Evolutionary conservation across 1,140 invertebrate species (phyloP), one percentile per base, ranked within the genome.

Genomic region (Manduca sexta): DNA sequence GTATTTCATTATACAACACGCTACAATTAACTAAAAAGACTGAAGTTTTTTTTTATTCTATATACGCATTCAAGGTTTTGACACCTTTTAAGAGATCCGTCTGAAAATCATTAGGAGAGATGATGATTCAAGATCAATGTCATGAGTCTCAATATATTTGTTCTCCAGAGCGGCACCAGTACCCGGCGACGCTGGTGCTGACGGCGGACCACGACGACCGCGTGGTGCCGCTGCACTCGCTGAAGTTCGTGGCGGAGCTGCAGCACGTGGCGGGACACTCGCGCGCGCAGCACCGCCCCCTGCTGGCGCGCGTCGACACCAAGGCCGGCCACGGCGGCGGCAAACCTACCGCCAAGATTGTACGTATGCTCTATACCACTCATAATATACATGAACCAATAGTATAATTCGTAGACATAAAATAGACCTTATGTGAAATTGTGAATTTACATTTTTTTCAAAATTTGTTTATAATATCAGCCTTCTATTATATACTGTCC

Each of bases 161-260:
- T 26, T 2, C 5, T 13, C 0, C 8, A 43, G 41, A 10, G 1
- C 17, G 15, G 1, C 1, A 1, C 11, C 90, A 98, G 85, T 99
- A 98, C 89, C 98, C 98, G 17, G 92, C 97, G 4, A 94, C 92
- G 2, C 84, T 99, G 14, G 88, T 99, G 26, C 77, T 97, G 46
- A 99, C 98, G 15, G 98, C 95, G 12, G 97, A 99, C 89, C 98
- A 99, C 82, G 98, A 99, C 87, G 98, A 99, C 88, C 91, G 98
- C 54, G 97, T 99, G 45, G 96, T 98, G 44, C 97, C 97, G 26
- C 89, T 97, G 45, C 98, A 99, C 85, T 97, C 96, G 46, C 89
- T 98, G 3, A 99, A 99, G 87, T 96, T 95, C 70, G 94, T 97
- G 45, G 96, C 98, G 0, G 90, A 95, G 64, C 84, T 99, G 37